Evolutionary conservation across 2,888 invertebrate genomes (phyloP).

Genomic region (Ophraella communa): DNA sequence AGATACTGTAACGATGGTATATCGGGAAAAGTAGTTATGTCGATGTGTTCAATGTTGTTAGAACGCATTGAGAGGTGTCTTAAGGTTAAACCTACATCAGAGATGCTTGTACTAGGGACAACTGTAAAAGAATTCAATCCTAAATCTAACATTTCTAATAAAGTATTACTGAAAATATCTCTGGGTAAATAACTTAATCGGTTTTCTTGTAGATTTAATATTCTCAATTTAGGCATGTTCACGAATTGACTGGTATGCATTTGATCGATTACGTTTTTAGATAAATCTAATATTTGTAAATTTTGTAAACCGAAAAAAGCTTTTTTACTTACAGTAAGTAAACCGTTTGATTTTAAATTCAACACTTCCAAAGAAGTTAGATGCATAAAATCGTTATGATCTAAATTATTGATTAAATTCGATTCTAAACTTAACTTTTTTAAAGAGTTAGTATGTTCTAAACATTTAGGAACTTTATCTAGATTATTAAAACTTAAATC

Average conservation of each 20-base stretch:
- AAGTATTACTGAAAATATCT: conserved; percentile 80
- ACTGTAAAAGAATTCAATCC: conserved; percentile 78
- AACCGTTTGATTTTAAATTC: conserved; percentile 76
- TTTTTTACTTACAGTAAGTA: conserved; percentile 74
- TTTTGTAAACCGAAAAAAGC: conserved; percentile 78
- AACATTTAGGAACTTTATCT: conserved; percentile 70
- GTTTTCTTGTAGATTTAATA: conserved; percentile 76
- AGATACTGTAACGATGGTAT: conserved; percentile 80
- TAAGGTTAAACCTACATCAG: conserved; percentile 80
- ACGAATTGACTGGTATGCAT: conserved; percentile 82
- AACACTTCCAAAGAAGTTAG: conserved; percentile 74
- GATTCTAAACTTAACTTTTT: conserved; percentile 75
- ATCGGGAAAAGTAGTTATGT: conserved; percentile 85
- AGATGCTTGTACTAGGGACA: conserved; percentile 79
- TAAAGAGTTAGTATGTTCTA: conserved; percentile 70
- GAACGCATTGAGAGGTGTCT: conserved; percentile 78
- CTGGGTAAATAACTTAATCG: conserved; percentile 75
- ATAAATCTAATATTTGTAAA: conserved; percentile 80
- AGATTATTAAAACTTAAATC: conserved; percentile 76
- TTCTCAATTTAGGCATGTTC: conserved; percentile 75
- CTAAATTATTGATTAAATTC: conserved; percentile 75
- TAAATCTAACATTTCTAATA: conserved; percentile 80
- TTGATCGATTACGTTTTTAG: conserved; percentile 77
- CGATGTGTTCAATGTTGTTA: conserved; percentile 85
- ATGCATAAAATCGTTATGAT: conserved; percentile 77